Conservation (phyloP, 2,113 vertebrate genomes). For the Xiphophorus couchianus region DNA sequence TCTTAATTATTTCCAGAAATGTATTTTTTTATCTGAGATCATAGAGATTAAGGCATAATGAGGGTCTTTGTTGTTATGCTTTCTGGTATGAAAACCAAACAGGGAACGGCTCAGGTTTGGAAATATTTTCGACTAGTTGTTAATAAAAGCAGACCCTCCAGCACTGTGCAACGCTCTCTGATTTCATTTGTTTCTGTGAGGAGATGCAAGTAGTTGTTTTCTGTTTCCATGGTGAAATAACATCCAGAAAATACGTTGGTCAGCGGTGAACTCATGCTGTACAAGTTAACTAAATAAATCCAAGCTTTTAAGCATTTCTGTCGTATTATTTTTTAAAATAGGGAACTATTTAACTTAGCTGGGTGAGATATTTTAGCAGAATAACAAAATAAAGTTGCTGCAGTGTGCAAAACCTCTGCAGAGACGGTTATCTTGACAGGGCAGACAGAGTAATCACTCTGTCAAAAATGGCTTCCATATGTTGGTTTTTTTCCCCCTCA, state of each 20-base stretch:
- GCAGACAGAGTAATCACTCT: conserved; percentile 67
- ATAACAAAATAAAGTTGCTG: conserved; percentile 14
- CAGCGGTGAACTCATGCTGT: conserved; percentile 1
- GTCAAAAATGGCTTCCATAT: conserved; percentile 73
- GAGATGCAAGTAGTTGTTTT: not conserved
- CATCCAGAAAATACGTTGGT: not conserved
- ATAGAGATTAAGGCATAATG: not conserved
- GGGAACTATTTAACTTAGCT: not conserved
- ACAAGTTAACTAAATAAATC: not conserved
- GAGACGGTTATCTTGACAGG: conserved; percentile 48
- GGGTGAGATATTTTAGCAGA: conserved; percentile 12
- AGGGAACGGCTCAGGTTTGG: not conserved
- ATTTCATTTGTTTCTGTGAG: not conserved
- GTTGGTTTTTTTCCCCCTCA: conserved; percentile 39
- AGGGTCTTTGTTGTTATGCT: not conserved
- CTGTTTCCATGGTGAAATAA: not conserved
- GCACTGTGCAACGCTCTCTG: not conserved
- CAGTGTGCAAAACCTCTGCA: conserved; percentile 40
- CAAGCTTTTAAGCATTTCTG: not conserved
- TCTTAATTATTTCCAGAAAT: not conserved
- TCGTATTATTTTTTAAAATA: not conserved
- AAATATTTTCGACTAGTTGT: not conserved
- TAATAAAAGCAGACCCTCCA: not conserved
- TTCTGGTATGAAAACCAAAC: not conserved
- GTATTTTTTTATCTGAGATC: not conserved